phyloP scores from a whole-genome alignment of 2,888 invertebrate genomes.

The Agrilus mali region DNA sequence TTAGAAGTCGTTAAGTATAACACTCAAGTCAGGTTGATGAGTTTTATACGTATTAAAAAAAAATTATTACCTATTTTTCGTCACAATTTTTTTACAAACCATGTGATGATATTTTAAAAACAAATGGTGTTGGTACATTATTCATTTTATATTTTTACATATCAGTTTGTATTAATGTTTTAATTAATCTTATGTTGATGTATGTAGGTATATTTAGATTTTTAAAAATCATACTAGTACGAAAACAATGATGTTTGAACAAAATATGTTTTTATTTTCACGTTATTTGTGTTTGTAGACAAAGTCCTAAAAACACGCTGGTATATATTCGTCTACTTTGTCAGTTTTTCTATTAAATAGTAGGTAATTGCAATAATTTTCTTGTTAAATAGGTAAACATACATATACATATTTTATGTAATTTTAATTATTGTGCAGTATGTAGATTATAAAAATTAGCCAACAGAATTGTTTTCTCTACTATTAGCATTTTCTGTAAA shows the following conservation, averaged over 20 bases:
- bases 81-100: background rate
- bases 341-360: constrained; percentile 5
- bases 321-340: constrained; percentile 7
- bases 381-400: background rate
- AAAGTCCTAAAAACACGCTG: no score
- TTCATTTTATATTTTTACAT: constrained; percentile 9
- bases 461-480: no score
- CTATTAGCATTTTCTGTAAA: no score
- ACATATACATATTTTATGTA: constrained; percentile 3
- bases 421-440: constrained; percentile 6
- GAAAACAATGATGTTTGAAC: background rate
- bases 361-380: background rate
- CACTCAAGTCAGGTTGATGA: background rate
- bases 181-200: background rate
- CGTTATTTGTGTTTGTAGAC: no score
- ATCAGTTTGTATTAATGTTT: constrained; percentile 11
- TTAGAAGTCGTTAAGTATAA: background rate
- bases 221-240: constrained; percentile 3
- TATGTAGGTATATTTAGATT: constrained; percentile 1
- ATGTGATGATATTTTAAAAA: no score
- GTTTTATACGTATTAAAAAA: constrained; percentile 9
- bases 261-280: no score
- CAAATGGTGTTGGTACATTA: constrained; percentile 14
- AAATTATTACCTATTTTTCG: constrained; percentile 5
- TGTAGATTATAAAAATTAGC: constrained; percentile 3